phyloP scores from a whole-genome alignment of 1,140 invertebrate genomes.

The Trichomalopsis sarcophagae region DNA sequence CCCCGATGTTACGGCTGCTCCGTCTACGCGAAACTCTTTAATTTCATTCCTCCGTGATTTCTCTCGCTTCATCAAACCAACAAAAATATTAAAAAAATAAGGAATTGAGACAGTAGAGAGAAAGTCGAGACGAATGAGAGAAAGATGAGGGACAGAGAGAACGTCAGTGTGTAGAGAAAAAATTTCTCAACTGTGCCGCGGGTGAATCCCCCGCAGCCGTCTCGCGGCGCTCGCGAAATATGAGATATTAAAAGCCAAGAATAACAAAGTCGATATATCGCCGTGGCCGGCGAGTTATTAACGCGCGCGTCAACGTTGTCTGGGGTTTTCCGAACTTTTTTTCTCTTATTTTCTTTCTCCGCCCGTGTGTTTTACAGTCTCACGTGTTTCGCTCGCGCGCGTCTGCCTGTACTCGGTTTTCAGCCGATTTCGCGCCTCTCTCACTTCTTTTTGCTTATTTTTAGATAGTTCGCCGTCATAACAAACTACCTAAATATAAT shows the following conservation, averaged over 20 bases:
- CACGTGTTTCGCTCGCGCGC: not conserved
- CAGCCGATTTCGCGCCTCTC: slow-evolving; percentile 31
- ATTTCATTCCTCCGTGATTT: slow-evolving; percentile 48
- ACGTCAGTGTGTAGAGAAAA: not conserved
- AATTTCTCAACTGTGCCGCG: slow-evolving; percentile 29
- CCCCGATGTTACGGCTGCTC: slow-evolving; percentile 54
- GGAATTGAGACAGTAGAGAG: not conserved
- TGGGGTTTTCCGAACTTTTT: slow-evolving; percentile 40
- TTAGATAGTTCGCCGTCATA: slow-evolving; percentile 6
- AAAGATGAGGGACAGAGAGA: not conserved
- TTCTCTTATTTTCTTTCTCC: slow-evolving; percentile 43
- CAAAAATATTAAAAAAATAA: not conserved
- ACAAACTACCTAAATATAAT: not conserved
- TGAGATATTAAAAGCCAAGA: slow-evolving; percentile 56
- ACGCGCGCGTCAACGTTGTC: slow-evolving; percentile 49
- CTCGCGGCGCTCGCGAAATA: slow-evolving; percentile 47
- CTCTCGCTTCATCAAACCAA: not conserved
- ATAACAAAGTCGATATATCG: slow-evolving; percentile 51
- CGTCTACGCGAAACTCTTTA: slow-evolving; percentile 43
- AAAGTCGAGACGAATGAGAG: not conserved
- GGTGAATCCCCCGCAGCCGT: slow-evolving; percentile 10
- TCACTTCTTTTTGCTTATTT: not conserved
- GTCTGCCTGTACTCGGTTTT: not conserved
- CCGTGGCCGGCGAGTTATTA: slow-evolving; percentile 25
- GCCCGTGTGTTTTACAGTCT: slow-evolving; percentile 20